These are phyloP conservation scores for Drosophila ananassae DNA, from an alignment of 1,140 invertebrate genomes.

Conservation along the genomic window DNA sequence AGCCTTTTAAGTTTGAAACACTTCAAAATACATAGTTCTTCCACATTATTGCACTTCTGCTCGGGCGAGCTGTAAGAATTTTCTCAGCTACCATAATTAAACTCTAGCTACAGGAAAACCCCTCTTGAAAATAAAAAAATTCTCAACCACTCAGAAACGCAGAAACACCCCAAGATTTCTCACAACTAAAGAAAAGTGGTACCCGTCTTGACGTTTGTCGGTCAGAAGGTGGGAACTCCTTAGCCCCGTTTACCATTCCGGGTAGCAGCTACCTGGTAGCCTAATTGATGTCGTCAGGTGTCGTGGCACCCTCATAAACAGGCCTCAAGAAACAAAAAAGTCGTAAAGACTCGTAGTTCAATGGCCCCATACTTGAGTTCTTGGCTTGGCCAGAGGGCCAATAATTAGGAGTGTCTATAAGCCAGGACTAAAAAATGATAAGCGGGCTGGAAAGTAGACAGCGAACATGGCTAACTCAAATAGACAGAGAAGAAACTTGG, in stretches of 20 bases:
- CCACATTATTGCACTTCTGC: background rate
- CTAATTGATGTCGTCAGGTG: conserved; percentile 54
- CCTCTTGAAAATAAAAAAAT: background rate
- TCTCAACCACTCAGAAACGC: background rate
- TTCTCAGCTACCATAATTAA: background rate
- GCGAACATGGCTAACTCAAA: conserved; percentile 50
- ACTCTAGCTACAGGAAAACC: background rate
- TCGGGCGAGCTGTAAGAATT: background rate
- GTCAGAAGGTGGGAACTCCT: background rate
- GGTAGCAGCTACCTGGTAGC: background rate
- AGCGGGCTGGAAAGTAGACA: conserved; percentile 68
- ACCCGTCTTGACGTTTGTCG: conserved; percentile 30
- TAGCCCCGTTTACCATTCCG: background rate
- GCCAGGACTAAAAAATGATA: conserved; percentile 59
- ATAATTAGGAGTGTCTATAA: conserved; percentile 67
- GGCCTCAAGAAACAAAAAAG: conserved; percentile 1
- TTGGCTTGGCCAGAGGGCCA: conserved; percentile 43
- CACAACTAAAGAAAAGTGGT: conserved; percentile 11
- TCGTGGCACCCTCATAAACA: conserved; percentile 40
- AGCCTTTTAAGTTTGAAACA: too few relatives aligned
- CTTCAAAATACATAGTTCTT: too few relatives aligned
- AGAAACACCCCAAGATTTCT: background rate
- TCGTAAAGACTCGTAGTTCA: conserved; percentile 35
- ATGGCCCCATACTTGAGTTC: conserved; percentile 33
- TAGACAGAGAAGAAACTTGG: conserved; percentile 33